Base-by-base conservation (phyloP, 2,888 invertebrate genomes). In the Pinctada fucata region DNA sequence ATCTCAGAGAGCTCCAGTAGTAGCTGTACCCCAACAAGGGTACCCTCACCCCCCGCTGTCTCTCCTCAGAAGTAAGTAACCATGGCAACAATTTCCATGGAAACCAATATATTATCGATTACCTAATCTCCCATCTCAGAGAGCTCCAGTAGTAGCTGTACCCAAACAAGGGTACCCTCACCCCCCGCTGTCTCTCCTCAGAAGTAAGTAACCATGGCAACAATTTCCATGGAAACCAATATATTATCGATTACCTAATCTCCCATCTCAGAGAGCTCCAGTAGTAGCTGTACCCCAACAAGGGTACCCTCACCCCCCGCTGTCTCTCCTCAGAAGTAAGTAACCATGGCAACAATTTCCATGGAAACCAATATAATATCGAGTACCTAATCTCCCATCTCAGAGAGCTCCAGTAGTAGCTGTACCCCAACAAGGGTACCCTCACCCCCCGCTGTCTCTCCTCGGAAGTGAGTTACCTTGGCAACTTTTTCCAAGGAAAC, bases 311-410 rank as follows among this genome's bases (percentile, higher is more conserved):
- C 80, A 63, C 81, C 81, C 72, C 83, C 82, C 71, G 82, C 86
- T 82, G 84, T 83, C 80, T 84, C 86, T 51, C 83, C 84, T 52
- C 79, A 80, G 77, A 83, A 82, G 81, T 80, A 76, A 79, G 82
- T 75, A 31, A 68, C 45, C 16, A 68, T 13, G 31, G 16, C 31
- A n/a, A 31, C 6, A 10, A 10, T 58, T 58, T 8, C 10, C 6
- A 58, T 6, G 31, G 16, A 16, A 67, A 31, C 2, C 16, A 67
- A 3, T 10, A 67, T n/a, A 31, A 47, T 67, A n/a, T 8, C 67
- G 45, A n/a, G n/a, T n/a, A n/a, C n/a, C n/a, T n/a, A n/a, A n/a
- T n/a, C n/a, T n/a, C n/a, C n/a, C n/a, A n/a, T n/a, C n/a, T n/a
- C n/a, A n/a, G n/a, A n/a, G 51, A 74, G 76, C 78, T 64, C 65